Percentiles rank a stretch among this genome's conserved stretches.
Evolutionary conservation across 2,113 vertebrate species (phyloP).

Genomic region (Phaethon lepturus): DNA sequence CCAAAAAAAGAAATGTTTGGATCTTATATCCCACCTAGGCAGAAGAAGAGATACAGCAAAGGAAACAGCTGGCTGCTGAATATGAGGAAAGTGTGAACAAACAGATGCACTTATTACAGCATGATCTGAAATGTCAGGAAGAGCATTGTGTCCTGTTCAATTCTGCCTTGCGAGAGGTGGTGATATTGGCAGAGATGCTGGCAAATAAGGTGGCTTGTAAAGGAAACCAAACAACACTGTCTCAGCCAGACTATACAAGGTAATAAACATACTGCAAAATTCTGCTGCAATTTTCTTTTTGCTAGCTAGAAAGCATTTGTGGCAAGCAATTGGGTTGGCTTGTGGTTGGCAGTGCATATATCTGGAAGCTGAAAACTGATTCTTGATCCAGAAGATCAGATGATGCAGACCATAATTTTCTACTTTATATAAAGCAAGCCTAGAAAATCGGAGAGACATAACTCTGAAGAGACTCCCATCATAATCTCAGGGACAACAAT

Average conservation of each 20-base stretch:
- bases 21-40: constrained; percentile 43
- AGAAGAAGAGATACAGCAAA: constrained; percentile 77
- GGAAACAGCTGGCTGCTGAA: constrained; percentile 75
- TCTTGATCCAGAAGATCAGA: neutral
- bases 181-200: constrained; percentile 43
- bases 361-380: neutral
- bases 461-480: neutral
- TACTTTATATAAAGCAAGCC: neutral
- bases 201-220: neutral
- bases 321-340: neutral
- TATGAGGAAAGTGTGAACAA: constrained; percentile 74
- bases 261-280: neutral
- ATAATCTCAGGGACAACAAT: neutral
- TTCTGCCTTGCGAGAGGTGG: constrained; percentile 28
- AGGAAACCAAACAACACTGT: neutral
- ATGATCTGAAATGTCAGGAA: constrained; percentile 67
- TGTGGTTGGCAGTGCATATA: neutral
- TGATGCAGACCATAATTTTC: neutral
- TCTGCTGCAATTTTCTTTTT: neutral
- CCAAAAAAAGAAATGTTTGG: neutral
- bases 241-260: neutral
- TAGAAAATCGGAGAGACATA: neutral
- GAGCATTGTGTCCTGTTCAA: constrained; percentile 71
- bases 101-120: constrained; percentile 74
- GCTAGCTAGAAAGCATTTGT: neutral